These are phyloP conservation scores for Cryptops parisi DNA, from an alignment of 2,888 invertebrate genomes.

Conservation along the genomic window DNA sequence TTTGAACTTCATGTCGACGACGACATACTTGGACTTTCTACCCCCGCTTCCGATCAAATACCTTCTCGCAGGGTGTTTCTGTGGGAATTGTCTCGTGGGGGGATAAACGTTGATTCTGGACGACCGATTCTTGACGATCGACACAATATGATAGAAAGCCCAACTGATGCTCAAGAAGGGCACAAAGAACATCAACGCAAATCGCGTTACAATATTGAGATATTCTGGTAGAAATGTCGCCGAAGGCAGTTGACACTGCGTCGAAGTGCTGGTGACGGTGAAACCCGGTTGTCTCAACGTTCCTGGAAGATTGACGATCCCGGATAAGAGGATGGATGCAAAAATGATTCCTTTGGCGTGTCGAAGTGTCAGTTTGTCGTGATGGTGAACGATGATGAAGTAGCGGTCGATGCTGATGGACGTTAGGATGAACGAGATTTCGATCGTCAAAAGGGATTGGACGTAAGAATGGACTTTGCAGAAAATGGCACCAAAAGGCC, in stretches of 20 bases:
- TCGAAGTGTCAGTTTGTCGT: conserved; percentile 23
- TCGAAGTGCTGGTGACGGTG: conserved; percentile 20
- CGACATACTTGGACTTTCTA: conserved; percentile 10
- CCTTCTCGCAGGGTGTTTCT: neutral
- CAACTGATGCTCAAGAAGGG: conserved; percentile 24
- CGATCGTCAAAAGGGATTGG: conserved; percentile 22
- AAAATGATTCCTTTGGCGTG: conserved; percentile 21
- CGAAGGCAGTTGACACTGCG: conserved; percentile 18
- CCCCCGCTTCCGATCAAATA: neutral
- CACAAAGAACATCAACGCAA: conserved; percentile 22
- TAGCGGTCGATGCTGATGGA: conserved; percentile 27
- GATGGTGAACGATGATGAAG: conserved; percentile 24
- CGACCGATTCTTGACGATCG: conserved; percentile 22
- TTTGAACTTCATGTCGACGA: conserved; percentile 25
- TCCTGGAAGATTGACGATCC: conserved; percentile 17
- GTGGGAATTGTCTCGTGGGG: neutral
- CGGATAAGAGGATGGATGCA: conserved; percentile 22
- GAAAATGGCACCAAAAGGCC: conserved; percentile 17
- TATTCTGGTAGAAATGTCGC: conserved; percentile 14
- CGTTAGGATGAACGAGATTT: conserved; percentile 23
- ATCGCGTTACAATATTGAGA: conserved; percentile 19
- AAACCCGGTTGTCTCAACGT: conserved; percentile 12
- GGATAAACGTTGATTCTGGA: conserved; percentile 18
- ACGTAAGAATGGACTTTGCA: conserved; percentile 22
- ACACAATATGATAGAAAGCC: conserved; percentile 23